phyloP scores from a whole-genome alignment of 53 echinoderm and acorn worm species.

The Crossaster papposus region DNA sequence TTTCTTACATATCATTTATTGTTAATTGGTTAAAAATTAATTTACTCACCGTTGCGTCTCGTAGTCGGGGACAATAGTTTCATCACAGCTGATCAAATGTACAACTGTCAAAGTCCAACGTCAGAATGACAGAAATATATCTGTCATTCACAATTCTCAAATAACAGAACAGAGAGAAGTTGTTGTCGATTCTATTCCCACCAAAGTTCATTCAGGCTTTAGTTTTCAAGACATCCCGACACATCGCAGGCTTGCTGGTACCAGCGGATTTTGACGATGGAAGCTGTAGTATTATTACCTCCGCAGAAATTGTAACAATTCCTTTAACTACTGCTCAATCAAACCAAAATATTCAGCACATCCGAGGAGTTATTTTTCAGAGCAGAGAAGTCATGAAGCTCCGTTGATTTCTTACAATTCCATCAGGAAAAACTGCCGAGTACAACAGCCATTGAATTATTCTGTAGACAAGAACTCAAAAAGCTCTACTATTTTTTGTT shows the following conservation, averaged over 20 bases:
- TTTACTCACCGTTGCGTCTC: conserved; percentile 9
- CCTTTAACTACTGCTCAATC: background rate
- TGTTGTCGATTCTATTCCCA: background rate
- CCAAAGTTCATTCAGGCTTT: background rate
- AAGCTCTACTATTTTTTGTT: no score
- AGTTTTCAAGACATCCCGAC: background rate
- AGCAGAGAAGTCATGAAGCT: no score
- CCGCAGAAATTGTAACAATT: background rate
- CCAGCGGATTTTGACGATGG: background rate
- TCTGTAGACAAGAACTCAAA: no score
- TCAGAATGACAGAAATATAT: background rate
- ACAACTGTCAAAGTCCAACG: background rate
- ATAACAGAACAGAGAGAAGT: background rate
- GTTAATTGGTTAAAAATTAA: background rate
- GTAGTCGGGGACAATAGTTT: conserved; percentile 13
- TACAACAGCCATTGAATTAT: no score
- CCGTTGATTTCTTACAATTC: no score
- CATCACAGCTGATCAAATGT: conserved; percentile 23
- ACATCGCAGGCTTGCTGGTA: background rate
- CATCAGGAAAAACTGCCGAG: no score
- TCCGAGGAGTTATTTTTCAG: no score
- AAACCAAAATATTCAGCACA: no score
- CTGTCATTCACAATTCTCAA: background rate
- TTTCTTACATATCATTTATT: background rate
- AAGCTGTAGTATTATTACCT: background rate